A percentile compares a stretch with the other conserved stretches of the same genome.
Evolutionary conservation across 2,888 invertebrate genomes (phyloP).

Genomic region (Spilarctia lutea): DNA sequence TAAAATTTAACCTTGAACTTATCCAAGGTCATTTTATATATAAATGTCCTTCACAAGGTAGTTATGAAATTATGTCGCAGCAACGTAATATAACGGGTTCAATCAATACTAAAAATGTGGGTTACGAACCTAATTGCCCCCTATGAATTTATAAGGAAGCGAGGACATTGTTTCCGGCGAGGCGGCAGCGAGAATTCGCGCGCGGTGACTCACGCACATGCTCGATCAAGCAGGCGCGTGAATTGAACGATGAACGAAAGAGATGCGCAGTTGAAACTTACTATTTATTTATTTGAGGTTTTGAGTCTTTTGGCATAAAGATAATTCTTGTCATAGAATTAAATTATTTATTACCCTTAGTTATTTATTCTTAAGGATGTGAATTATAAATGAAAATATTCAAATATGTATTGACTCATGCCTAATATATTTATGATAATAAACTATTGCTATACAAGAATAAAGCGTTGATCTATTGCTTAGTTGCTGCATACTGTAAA

Average conservation of each 20-base stretch:
- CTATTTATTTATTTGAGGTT: neutral
- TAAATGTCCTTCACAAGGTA: neutral
- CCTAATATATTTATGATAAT: neutral
- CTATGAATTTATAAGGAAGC: constrained; percentile 58
- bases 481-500: neutral
- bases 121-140: constrained; percentile 56
- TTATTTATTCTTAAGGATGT: neutral
- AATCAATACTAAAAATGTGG: constrained; percentile 37
- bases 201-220: constrained; percentile 38
- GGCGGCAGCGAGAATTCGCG: constrained; percentile 40
- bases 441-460: neutral
- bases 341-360: neutral
- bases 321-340: neutral
- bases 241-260: neutral
- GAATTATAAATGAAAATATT: neutral
- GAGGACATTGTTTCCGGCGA: constrained; percentile 51
- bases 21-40: constrained; percentile 9
- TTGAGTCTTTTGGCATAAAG: neutral
- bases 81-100: constrained; percentile 37
- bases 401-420: neutral
- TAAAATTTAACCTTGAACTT: constrained; percentile 5
- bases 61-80: neutral
- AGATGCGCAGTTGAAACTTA: constrained; percentile 1
- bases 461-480: neutral
- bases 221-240: constrained; percentile 11